These are phyloP conservation scores for Cyanoderma ruficeps DNA, from an alignment of 2,113 vertebrate species.

Conservation along the genomic window DNA sequence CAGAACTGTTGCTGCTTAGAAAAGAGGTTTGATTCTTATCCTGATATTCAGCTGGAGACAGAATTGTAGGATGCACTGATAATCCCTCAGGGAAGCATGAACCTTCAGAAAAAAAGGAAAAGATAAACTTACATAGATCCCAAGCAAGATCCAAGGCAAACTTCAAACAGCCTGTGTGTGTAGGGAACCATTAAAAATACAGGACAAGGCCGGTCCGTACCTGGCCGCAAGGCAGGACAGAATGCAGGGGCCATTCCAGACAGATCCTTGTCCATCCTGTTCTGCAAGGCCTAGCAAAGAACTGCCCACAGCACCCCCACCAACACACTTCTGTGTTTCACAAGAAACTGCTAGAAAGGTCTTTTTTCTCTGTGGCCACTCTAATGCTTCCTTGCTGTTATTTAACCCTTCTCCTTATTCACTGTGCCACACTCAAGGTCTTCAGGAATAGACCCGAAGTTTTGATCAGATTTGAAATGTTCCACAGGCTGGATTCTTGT, in stretches of 20 bases:
- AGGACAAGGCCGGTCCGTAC: neutral
- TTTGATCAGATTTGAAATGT: neutral
- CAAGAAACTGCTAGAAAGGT: neutral
- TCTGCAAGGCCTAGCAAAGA: constrained; percentile 7
- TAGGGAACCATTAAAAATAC: constrained; percentile 6
- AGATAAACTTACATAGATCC: constrained; percentile 19
- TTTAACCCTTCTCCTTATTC: neutral
- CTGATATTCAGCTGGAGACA: constrained; percentile 20
- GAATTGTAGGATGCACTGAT: neutral
- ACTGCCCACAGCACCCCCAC: neutral
- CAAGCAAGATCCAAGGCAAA: constrained; percentile 45
- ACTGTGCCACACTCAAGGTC: neutral
- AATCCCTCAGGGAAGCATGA: constrained; percentile 2
- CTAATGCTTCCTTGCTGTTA: neutral
- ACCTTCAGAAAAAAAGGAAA: constrained; percentile 16
- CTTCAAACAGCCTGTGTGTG: constrained; percentile 26
- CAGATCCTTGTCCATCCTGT: constrained; percentile 44
- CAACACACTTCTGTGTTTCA: neutral
- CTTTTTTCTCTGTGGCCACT: neutral
- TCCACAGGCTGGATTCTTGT: neutral
- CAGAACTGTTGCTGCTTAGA: neutral
- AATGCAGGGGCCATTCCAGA: neutral
- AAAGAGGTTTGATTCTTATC: constrained; percentile 48
- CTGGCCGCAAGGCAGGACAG: constrained; percentile 34
- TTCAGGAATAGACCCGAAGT: neutral